Percentiles rank a stretch among this genome's conserved stretches.
Conservation (phyloP, 2,113 vertebrate species). For the Tympanuchus pallidicinctus region DNA sequence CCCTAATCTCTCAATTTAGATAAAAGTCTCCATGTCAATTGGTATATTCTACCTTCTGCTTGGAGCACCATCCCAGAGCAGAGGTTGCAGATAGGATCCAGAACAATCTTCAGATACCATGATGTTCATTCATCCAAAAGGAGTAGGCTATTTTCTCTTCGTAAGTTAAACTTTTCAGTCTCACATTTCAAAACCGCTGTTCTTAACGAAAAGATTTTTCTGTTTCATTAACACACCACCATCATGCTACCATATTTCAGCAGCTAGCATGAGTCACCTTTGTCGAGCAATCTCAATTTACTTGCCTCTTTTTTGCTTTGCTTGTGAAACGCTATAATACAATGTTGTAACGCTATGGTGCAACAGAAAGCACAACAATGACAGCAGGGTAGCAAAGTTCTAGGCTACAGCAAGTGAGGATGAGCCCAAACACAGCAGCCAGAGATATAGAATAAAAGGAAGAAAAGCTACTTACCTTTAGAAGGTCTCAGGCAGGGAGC, state of each 20-base stretch:
- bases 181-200: neutral
- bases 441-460: too few species aligned
- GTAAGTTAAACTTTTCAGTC: neutral
- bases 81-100: neutral
- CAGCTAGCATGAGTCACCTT: neutral
- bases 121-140: neutral
- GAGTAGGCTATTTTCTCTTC: neutral
- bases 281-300: neutral
- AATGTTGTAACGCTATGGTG: too few species aligned
- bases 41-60: neutral
- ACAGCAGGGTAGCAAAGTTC: too few species aligned
- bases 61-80: neutral
- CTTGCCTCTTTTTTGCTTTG: neutral
- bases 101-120: neutral
- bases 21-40: neutral
- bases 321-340: too few species aligned
- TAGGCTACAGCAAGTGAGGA: too few species aligned
- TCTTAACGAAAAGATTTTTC: neutral
- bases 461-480: too few species aligned
- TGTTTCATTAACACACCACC: neutral
- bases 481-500: too few species aligned
- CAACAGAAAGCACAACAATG: too few species aligned
- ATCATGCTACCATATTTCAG: neutral
- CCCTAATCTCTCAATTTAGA: neutral
- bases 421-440: too few species aligned